Evolutionary conservation across 2,797 vertebrate species (phyloP).

Genomic region (Myripristis jacobus): DNA sequence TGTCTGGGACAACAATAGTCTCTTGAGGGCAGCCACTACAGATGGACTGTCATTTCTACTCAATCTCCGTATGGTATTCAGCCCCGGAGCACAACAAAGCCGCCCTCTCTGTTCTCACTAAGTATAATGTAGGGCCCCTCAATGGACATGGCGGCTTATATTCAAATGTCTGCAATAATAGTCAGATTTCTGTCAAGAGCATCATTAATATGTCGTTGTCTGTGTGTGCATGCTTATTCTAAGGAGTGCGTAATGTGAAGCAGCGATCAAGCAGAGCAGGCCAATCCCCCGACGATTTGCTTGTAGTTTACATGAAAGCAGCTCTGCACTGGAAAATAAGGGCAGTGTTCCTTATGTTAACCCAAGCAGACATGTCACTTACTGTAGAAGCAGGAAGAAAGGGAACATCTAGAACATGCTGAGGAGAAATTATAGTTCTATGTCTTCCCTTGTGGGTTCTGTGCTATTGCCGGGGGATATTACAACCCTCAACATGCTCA

Average conservation of each 20-base stretch:
- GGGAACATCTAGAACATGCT: slow-evolving; percentile 41
- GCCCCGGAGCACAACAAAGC: slow-evolving; percentile 39
- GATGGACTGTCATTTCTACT: slow-evolving; percentile 52
- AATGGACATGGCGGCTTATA: slow-evolving; percentile 13
- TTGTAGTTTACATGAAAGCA: slow-evolving; percentile 64
- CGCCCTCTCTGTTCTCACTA: slow-evolving; percentile 21
- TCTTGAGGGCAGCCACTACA: slow-evolving; percentile 53
- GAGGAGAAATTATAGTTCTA: slow-evolving; percentile 53
- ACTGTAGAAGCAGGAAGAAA: slow-evolving; percentile 50
- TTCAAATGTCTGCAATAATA: slow-evolving; percentile 51
- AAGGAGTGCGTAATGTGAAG: slow-evolving; percentile 55
- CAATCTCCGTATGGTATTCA: slow-evolving; percentile 28
- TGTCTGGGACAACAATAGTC: slow-evolving; percentile 37
- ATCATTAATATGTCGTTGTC: slow-evolving; percentile 47
- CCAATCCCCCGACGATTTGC: slow-evolving; percentile 61
- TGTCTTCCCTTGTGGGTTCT: slow-evolving; percentile 52
- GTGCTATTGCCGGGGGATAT: slow-evolving; percentile 44
- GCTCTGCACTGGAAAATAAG: slow-evolving; percentile 59
- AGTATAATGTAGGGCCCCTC: slow-evolving; percentile 8
- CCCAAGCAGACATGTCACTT: slow-evolving; percentile 64
- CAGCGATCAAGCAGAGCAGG: slow-evolving; percentile 63
- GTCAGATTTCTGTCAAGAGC: slow-evolving; percentile 42
- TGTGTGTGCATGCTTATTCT: slow-evolving; percentile 54
- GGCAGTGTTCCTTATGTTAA: slow-evolving; percentile 58
- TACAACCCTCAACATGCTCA: slow-evolving; percentile 24